Evolutionary conservation across 2,888 invertebrate genomes (phyloP), one percentile per base, ranked within the genome.

Genomic region (Itoplectis maculator): DNA sequence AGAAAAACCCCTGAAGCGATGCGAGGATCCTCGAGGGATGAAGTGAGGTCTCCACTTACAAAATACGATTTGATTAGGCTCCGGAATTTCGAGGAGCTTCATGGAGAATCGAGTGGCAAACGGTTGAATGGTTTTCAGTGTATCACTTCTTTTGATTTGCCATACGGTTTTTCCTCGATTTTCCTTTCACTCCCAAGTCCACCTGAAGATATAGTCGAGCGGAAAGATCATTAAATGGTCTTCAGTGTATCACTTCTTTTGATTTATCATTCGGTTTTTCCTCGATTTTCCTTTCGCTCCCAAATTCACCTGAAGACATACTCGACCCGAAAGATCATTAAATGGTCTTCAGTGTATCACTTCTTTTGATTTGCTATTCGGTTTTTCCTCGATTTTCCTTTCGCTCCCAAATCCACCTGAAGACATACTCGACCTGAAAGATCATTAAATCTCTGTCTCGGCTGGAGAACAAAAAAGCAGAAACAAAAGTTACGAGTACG

Each of bases 131-230:
- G 13, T 74, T 63, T 63, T 23, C 37, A 13, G 23, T 63, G 63
- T 63, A 63, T 74, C 51, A 75, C 42, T 66, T 54, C 23, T 65
- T 75, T 65, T 75, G 73, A 74, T 74, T 65, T 54, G 42, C 74
- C 37, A 23, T 42, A 63, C 42, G 11, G 11, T 6, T 11, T n/a
- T 42, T 42, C 40, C 11, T 54, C 45, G 2, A 20, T 65, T 75
- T 54, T 37, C 8, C 29, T 54, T 54, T 65, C 51, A 42, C 11
- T 29, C 47, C 23, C 42, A 42, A 9, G 54, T 54, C 6, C 29
- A 40, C 40, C 35, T 20, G 42, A 70, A 54, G 20, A 45, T 35
- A 13, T 13, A 49, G 18, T 20, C 5, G 49, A 35, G 9, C 29
- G 47, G 56, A 5, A 13, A 13, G 4, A 61, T 61, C 72, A 72